Percentiles rank a stretch among this genome's conserved stretches.
Evolutionary conservation across 2,888 invertebrate species (phyloP).

Genomic region (Agrochola lota): DNA sequence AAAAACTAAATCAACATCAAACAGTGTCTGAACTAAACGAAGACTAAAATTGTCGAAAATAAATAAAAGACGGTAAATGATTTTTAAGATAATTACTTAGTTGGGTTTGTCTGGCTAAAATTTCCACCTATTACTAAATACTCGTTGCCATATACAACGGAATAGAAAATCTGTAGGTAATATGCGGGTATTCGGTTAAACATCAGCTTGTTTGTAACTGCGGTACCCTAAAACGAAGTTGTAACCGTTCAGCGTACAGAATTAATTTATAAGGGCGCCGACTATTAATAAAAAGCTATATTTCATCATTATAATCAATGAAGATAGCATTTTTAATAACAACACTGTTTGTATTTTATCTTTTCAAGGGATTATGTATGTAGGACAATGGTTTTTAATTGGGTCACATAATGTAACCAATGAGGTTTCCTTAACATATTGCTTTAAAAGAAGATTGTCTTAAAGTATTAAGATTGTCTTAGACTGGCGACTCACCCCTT

Average conservation of each 20-base stretch:
- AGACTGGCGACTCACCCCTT: no score
- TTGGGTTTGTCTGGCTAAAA: neutral
- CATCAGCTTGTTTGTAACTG: neutral
- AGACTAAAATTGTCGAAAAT: neutral
- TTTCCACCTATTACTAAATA: neutral
- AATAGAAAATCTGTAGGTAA: neutral
- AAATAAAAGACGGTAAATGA: neutral
- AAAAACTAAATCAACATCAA: neutral
- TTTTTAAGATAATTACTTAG: neutral
- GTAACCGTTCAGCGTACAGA: conserved; percentile 68
- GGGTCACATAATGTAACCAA: neutral
- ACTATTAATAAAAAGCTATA: conserved; percentile 73
- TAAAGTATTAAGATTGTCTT: no score
- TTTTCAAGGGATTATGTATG: conserved; percentile 44
- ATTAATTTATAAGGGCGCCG: conserved; percentile 80
- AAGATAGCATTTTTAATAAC: conserved; percentile 54
- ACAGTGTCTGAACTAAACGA: neutral
- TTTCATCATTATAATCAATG: conserved; percentile 74
- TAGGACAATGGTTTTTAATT: conserved; percentile 14
- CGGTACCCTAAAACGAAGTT: conserved; percentile 64
- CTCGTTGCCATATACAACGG: neutral
- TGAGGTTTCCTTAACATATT: neutral
- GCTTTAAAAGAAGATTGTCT: no score
- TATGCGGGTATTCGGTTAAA: neutral
- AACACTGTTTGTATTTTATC: conserved; percentile 51